These are phyloP conservation scores for Coilia nasus DNA, from an alignment of 2,797 vertebrate genomes.

Conservation along the genomic window DNA sequence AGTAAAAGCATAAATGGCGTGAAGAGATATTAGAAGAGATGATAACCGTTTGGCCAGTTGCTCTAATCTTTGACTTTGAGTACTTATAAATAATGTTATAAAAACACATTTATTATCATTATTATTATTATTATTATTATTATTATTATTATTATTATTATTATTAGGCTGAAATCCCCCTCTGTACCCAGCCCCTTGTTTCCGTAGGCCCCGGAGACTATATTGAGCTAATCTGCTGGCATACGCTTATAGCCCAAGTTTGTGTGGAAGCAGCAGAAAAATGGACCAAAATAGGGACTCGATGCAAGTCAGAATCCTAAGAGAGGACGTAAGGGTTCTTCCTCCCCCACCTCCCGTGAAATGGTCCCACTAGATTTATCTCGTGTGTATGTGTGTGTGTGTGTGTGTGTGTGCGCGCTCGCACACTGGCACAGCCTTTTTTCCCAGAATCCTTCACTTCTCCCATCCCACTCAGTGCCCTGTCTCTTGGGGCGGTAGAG, in stretches of 20 bases:
- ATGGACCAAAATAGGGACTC: not conserved
- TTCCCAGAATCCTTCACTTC: not conserved
- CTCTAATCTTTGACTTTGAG: no score
- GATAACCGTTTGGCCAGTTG: not conserved
- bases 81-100: no score
- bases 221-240: not conserved
- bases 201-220: not conserved
- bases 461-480: not conserved
- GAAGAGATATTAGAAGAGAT: not conserved
- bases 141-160: no score
- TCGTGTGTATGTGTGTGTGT: no score
- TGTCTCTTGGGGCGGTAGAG: constrained; percentile 27
- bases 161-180: not conserved
- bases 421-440: not conserved
- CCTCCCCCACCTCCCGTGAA: not conserved
- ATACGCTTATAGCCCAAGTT: not conserved
- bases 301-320: not conserved
- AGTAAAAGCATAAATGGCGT: not conserved
- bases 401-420: no score
- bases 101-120: no score
- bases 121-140: no score
- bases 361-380: not conserved
- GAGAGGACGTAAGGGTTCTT: not conserved
- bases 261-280: not conserved
- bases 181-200: not conserved